Evolutionary conservation across 1,140 invertebrate genomes (phyloP).

Genomic region (Megalopta genalis): DNA sequence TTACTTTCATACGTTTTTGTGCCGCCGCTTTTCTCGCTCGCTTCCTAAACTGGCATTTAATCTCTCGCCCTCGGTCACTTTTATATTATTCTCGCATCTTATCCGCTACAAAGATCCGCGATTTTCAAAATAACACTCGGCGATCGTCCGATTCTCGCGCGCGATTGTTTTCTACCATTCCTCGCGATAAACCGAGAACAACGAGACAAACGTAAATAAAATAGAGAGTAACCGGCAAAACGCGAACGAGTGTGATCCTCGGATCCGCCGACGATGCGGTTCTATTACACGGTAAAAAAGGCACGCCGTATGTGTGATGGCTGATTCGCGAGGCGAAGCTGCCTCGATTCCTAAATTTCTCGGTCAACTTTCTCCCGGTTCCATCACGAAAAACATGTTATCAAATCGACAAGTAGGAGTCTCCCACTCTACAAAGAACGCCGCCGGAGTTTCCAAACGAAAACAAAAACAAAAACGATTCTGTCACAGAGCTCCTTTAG

Average conservation of each 20-base stretch:
- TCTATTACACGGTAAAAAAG: constrained; percentile 43
- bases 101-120: neutral
- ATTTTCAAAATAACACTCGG: neutral
- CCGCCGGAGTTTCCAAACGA: no score
- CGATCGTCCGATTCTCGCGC: neutral
- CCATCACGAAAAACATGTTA: neutral
- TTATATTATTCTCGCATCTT: no score
- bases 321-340: neutral
- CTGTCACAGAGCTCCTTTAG: no score
- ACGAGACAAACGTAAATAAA: neutral
- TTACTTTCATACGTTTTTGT: constrained; percentile 75
- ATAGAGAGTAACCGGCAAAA: neutral
- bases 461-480: no score
- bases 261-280: neutral
- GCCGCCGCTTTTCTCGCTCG: constrained; percentile 59
- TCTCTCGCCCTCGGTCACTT: neutral
- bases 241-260: neutral
- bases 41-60: constrained; percentile 1
- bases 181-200: neutral
- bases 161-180: neutral
- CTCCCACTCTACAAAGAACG: no score
- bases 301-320: constrained; percentile 47
- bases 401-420: no score
- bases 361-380: neutral
- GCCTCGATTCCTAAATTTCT: constrained; percentile 4